Percentiles rank a stretch among this genome's conserved stretches.
phyloP scores from a whole-genome alignment of 1,140 invertebrate genomes.

The Drosophila teissieri region DNA sequence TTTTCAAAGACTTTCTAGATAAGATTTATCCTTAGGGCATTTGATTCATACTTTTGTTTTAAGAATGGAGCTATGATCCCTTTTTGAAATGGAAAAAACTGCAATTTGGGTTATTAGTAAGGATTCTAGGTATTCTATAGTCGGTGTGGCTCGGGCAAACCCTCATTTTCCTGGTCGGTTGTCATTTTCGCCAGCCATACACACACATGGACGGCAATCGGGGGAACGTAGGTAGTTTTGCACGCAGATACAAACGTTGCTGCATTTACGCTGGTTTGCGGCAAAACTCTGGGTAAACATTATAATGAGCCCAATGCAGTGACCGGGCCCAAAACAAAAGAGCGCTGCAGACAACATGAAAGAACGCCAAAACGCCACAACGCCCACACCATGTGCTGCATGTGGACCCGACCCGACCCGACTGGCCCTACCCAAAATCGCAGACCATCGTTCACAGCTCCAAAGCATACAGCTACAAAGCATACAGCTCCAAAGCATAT shows the following conservation, averaged over 20 bases:
- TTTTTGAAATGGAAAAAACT: not conserved
- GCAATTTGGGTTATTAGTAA: not conserved
- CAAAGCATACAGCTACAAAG: too few relatives aligned
- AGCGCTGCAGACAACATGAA: conserved; percentile 23
- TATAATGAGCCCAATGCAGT: conserved; percentile 61
- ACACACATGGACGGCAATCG: not conserved
- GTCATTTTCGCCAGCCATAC: conserved; percentile 63
- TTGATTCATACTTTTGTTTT: too few relatives aligned
- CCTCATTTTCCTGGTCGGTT: conserved; percentile 40
- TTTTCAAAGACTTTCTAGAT: too few relatives aligned
- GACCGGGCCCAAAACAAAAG: conserved; percentile 61
- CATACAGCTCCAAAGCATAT: too few relatives aligned
- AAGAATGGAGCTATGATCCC: not conserved
- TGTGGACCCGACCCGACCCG: conserved; percentile 12
- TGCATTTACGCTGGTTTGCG: conserved; percentile 7
- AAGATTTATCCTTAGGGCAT: too few relatives aligned
- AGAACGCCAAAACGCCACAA: conserved; percentile 50
- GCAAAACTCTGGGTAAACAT: conserved; percentile 50
- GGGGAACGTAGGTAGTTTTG: not conserved
- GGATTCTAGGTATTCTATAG: conserved; percentile 1
- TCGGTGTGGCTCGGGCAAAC: not conserved
- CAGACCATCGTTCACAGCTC: conserved; percentile 5
- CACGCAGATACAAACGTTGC: conserved; percentile 2
- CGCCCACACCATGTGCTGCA: conserved; percentile 64
- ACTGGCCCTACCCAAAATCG: conserved; percentile 47